These are phyloP conservation scores for Drosophila anceps DNA, from an alignment of 2,888 invertebrate species.

Conservation along the genomic window DNA sequence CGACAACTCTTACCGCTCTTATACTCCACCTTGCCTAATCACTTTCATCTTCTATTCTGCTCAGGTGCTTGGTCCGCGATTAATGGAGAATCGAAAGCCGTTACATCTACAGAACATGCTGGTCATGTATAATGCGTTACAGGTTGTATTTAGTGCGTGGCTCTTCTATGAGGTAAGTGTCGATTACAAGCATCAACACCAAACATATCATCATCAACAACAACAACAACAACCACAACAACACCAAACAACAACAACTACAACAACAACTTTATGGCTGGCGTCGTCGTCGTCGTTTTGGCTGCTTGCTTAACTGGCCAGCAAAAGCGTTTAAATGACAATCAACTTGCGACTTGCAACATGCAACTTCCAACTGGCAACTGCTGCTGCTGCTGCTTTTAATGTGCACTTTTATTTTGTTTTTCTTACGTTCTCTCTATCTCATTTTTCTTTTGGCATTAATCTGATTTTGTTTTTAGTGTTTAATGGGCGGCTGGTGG, in stretches of 20 bases:
- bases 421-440: slow-evolving; percentile 47
- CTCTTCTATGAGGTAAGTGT: slow-evolving; percentile 94
- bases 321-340: slow-evolving; percentile 35
- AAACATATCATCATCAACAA: slow-evolving; percentile 20
- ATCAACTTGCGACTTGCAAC: slow-evolving; percentile 5
- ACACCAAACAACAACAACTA: slow-evolving; percentile 10
- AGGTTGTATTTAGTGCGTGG: slow-evolving; percentile 96
- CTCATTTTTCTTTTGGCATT: slow-evolving; percentile 57
- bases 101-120: slow-evolving; percentile 92
- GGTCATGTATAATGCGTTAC: slow-evolving; percentile 93
- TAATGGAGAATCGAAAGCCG: slow-evolving; percentile 97
- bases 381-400: slow-evolving; percentile 30
- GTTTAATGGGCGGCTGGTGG: slow-evolving; percentile 96
- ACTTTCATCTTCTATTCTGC: slow-evolving; percentile 10
- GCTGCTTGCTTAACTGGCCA: slow-evolving; percentile 47
- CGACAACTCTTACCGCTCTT: not conserved
- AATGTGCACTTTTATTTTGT: slow-evolving; percentile 47
- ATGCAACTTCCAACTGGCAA: slow-evolving; percentile 2
- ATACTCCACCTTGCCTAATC: not conserved
- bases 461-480: slow-evolving; percentile 87
- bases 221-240: slow-evolving; percentile 27
- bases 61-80: slow-evolving; percentile 92
- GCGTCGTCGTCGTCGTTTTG: slow-evolving; percentile 52
- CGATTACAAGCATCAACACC: slow-evolving; percentile 14
- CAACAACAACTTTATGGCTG: slow-evolving; percentile 35